Base-by-base conservation (phyloP, 2,888 invertebrate species). In the Dicyrtomina minuta region DNA sequence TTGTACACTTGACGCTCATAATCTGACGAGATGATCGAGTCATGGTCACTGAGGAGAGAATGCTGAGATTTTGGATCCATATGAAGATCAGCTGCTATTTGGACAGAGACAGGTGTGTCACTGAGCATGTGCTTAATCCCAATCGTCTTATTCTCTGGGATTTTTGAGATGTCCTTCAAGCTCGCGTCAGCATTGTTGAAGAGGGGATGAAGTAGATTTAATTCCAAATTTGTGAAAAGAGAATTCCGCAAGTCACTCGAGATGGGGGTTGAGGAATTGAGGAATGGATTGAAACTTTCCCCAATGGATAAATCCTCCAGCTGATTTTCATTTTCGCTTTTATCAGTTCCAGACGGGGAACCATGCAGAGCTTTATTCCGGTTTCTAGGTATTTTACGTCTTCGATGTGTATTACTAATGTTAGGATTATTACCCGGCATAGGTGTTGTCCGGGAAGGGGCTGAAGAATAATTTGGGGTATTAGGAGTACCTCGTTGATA, bases 211-310 rank as follows among this genome's bases (percentile, higher is more conserved):
- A 68, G 51, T 13, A 68, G 20, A 39, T 68, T 61, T 6, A 67
- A 46, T 5, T 27, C 12, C n/a, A 27, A 49, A 41, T 60, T 20
- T 8, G 13, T 15, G 13, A 12, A 20, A n/a, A 55, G 41, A 17
- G 60, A 61, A 61, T 61, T 24, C 22, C 55, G 41, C 43, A 68
- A 27, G 26, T 68, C 68, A 51, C 27, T 65, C 24, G 68, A 51
- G 22, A 68, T 61, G 24, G 68, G 68, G 2, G 60, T 60, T 22
- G 60, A 60, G 4, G 68, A 49, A 62, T 68, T 68, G 15, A 60
- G 22, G 41, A 61, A 68, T n/a, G 68, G 68, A 55, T 68, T 68
- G n/a, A 68, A 39, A 61, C 68, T 68, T 55, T 68, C 68, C 61
- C 68, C 44, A 6, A 61, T 13, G 17, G 61, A 41, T 17, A 68